phyloP scores from a whole-genome alignment of 2,888 invertebrate genomes.

The Drosophila neutralis region DNA sequence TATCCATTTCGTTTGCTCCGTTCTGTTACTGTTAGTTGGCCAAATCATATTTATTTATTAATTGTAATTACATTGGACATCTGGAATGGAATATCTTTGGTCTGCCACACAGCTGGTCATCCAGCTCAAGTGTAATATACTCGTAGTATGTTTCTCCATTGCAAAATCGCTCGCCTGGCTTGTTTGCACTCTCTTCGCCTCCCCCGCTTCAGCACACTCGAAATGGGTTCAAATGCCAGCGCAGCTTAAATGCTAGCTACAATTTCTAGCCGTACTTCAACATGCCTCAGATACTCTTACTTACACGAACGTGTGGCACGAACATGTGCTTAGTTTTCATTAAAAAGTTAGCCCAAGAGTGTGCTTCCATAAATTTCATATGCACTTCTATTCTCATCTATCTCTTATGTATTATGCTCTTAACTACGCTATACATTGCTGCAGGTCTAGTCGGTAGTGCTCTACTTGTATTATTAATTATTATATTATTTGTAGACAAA shows the following conservation, averaged over 20 bases:
- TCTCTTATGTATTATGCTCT: background rate
- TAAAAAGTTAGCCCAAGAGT: background rate
- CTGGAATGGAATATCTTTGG: constrained; percentile 25
- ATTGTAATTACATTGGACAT: constrained; percentile 71
- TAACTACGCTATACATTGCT: background rate
- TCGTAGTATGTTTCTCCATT: constrained; percentile 34
- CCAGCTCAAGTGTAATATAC: constrained; percentile 42
- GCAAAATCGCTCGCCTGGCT: constrained; percentile 30
- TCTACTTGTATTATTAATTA: background rate
- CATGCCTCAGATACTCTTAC: constrained; percentile 34
- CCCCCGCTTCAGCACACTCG: background rate
- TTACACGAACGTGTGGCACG: background rate
- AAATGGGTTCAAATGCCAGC: constrained; percentile 33
- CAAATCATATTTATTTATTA: constrained; percentile 79
- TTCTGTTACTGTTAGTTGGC: constrained; percentile 51
- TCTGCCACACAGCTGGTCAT: constrained; percentile 3
- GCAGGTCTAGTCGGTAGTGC: background rate
- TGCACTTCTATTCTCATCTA: background rate
- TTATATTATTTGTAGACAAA: background rate
- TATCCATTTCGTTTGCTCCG: constrained; percentile 17
- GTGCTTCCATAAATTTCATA: background rate
- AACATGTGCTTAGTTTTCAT: background rate
- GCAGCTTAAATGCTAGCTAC: constrained; percentile 47
- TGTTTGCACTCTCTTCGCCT: constrained; percentile 1
- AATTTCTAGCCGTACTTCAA: constrained; percentile 22